Base-by-base conservation (phyloP, 2,113 vertebrate genomes). In the Pomatostomus ruficeps region DNA sequence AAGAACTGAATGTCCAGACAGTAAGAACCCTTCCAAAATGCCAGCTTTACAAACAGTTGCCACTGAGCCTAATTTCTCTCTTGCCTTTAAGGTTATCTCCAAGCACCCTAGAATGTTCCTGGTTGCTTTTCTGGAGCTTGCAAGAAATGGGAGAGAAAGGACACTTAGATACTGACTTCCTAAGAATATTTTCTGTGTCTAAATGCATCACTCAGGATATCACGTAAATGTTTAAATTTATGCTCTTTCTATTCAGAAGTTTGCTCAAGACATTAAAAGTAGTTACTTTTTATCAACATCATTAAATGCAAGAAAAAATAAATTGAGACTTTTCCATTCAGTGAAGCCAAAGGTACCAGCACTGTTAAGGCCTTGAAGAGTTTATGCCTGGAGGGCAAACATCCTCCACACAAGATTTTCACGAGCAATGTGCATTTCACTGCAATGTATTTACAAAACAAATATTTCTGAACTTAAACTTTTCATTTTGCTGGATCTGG, bases 1-100 rank as follows among this genome's bases (percentile, higher is more conserved):
- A 96, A 96, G 86, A 97, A 91, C 97, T 98, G 94, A 97, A 98
- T 98, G 95, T 29, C 14, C 14, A 51, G 57, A 88, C 14, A 38
- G 18, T 24, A 75, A 79, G 29, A 75, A 54, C n/a, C 17, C 10
- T 68, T n/a, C 11, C 76, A 51, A 71, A 90, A 21, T 18, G 5
- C 3, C 45, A 84, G 17, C 2, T 84, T 89, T 52, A 46, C 10
- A 75, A 68, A 59, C 1, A 36, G 6, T 35, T 82, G 5, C 23
- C 33, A 38, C 33, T 13, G 12, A 54, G 10, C 14, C 29, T 12
- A 43, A 59, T 2, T 75, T 16, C 3, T 85, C 58, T 82, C 29
- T 35, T 21, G 26, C 11, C 9, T 79, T 73, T 76, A 38, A 63
- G 38, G 19, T 36, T 68, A 31, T 55, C 11, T 62, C 87, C 29